phyloP scores from a whole-genome alignment of 2,113 vertebrate genomes.

The Monopterus albus region DNA sequence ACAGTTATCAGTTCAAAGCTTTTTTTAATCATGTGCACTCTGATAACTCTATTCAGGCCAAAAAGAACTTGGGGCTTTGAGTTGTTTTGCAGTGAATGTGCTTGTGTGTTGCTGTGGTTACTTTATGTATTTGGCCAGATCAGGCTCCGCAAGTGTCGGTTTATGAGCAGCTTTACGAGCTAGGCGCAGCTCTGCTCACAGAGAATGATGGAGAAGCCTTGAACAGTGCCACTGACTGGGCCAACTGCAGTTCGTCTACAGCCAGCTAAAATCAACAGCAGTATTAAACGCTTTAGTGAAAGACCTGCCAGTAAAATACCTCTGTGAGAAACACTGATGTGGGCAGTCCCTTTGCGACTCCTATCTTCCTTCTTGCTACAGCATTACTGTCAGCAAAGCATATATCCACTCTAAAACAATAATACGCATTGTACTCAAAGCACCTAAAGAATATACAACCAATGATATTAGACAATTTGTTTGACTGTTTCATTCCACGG shows the following conservation, averaged over 20 bases:
- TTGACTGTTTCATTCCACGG: slow-evolving; percentile 23
- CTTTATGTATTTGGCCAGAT: slow-evolving; percentile 54
- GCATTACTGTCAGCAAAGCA: slow-evolving; percentile 19
- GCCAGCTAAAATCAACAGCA: slow-evolving; percentile 79
- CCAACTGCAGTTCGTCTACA: slow-evolving; percentile 59
- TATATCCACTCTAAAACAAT: background rate
- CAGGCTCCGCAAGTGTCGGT: slow-evolving; percentile 61
- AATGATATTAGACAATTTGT: background rate
- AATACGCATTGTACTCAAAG: background rate
- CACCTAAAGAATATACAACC: background rate
- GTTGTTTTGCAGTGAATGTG: slow-evolving; percentile 28
- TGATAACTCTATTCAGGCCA: slow-evolving; percentile 21
- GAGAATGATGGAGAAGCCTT: slow-evolving; percentile 68
- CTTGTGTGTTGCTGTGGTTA: slow-evolving; percentile 39
- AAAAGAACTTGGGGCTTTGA: slow-evolving; percentile 8
- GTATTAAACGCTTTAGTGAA: slow-evolving; percentile 74
- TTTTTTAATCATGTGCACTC: slow-evolving; percentile 25
- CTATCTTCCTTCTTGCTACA: slow-evolving; percentile 20
- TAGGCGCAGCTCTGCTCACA: slow-evolving; percentile 63
- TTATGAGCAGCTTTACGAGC: slow-evolving; percentile 75
- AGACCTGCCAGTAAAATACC: slow-evolving; percentile 72
- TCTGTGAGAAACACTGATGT: slow-evolving; percentile 50
- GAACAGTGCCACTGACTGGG: slow-evolving; percentile 73
- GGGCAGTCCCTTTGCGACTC: slow-evolving; percentile 43
- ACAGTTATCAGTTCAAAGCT: slow-evolving; percentile 33